These are phyloP conservation scores for Vidua macroura DNA, from an alignment of 2,113 vertebrate genomes.

Conservation along the genomic window DNA sequence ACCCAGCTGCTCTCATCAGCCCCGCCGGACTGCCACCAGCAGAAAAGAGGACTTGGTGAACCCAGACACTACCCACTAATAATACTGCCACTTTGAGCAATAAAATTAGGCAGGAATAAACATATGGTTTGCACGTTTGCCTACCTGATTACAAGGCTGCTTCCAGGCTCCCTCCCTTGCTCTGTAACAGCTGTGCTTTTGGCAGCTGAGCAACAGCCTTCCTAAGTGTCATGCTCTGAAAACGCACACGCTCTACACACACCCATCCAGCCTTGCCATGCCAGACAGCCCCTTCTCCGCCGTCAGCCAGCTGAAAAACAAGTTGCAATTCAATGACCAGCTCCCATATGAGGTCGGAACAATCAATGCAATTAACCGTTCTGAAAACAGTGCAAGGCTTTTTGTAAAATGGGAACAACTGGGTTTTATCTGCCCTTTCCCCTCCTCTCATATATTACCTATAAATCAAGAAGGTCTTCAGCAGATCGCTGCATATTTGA, in stretches of 20 bases:
- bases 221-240: constrained; percentile 39
- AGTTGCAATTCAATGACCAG: constrained; percentile 22
- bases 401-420: background rate
- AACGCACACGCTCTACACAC: background rate
- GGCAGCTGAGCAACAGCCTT: constrained; percentile 28
- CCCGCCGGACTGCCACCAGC: background rate
- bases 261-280: constrained; percentile 25
- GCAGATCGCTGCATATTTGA: background rate
- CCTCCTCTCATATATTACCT: background rate
- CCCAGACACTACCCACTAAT: background rate
- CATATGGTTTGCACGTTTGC: background rate
- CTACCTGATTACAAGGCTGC: constrained; percentile 59
- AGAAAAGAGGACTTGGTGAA: background rate
- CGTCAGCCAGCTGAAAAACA: background rate
- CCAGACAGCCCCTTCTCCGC: constrained; percentile 56
- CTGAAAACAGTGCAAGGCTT: background rate
- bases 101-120: background rate
- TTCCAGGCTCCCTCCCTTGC: background rate
- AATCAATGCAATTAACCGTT: background rate
- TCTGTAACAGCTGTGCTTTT: constrained; percentile 44
- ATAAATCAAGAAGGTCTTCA: background rate
- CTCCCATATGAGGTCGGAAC: background rate
- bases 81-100: background rate
- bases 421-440: background rate
- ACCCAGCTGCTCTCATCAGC: constrained; percentile 15